Evolutionary conservation across 2,888 invertebrate species (phyloP).

Genomic region (Platycnemis pennipes): DNA sequence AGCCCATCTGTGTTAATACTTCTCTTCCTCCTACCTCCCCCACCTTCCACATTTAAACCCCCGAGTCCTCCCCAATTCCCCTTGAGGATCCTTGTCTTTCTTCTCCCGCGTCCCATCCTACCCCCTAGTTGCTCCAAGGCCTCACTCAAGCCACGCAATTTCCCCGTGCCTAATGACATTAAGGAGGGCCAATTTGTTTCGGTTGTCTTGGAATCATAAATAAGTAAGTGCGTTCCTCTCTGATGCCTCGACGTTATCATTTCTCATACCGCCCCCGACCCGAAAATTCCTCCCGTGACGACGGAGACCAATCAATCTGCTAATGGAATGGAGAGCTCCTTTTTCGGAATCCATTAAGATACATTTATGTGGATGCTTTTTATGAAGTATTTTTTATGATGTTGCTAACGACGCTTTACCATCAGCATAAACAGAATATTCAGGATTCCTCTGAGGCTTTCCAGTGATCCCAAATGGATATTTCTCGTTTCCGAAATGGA

Average conservation of each 20-base stretch:
- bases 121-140: neutral
- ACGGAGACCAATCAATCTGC: slow-evolving; percentile 21
- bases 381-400: neutral
- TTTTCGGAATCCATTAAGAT: slow-evolving; percentile 18
- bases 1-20: neutral
- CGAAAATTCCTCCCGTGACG: neutral
- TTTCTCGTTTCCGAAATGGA: neutral
- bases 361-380: slow-evolving; percentile 17
- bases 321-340: slow-evolving; percentile 1
- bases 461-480: neutral
- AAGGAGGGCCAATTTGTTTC: slow-evolving; percentile 18
- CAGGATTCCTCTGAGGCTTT: neutral
- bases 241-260: neutral
- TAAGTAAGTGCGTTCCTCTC: neutral
- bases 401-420: neutral
- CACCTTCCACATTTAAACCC: neutral
- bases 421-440: slow-evolving; percentile 8
- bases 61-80: neutral
- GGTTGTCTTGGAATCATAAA: neutral
- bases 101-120: neutral
- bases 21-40: neutral
- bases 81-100: neutral
- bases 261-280: neutral
- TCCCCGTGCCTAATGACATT: neutral
- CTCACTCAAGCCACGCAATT: neutral